Percentiles rank a stretch among this genome's conserved stretches.
Conservation (phyloP, 2,888 invertebrate genomes). For the Hoplodrina blanda region DNA sequence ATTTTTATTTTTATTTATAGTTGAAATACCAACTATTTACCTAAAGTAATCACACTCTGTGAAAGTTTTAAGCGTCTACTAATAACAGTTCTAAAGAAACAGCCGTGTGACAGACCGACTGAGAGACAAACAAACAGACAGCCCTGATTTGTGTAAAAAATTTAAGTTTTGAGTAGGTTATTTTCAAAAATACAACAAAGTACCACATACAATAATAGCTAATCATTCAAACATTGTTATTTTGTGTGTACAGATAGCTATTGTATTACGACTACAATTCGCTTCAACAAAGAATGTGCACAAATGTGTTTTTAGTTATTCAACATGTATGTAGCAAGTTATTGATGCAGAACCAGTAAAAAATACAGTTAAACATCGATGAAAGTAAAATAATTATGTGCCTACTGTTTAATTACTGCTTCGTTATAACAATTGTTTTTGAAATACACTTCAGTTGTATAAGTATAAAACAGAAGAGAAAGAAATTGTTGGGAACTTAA, state of each 20-base stretch:
- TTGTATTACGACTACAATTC: conserved; percentile 17
- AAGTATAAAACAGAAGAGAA: no score
- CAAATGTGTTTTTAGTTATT: conserved; percentile 20
- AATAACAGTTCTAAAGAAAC: no score
- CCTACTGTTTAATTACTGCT: conserved; percentile 7
- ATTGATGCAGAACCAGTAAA: conserved; percentile 25
- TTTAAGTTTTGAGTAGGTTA: no score
- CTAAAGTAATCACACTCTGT: no score
- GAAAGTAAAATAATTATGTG: conserved; percentile 30
- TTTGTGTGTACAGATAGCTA: conserved; percentile 5
- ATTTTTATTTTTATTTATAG: no score
- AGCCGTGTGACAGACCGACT: no score
- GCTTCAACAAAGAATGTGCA: neutral
- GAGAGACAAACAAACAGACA: no score
- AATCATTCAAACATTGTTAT: neutral
- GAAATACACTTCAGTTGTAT: neutral
- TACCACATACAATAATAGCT: neutral
- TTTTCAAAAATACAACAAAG: neutral
- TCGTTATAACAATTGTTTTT: conserved; percentile 10
- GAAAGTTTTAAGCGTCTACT: no score
- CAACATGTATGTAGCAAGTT: conserved; percentile 11
- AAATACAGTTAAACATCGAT: conserved; percentile 20
- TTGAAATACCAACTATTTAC: no score
- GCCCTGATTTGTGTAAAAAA: no score
- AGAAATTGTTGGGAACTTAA: neutral